Conservation (phyloP, 2,113 vertebrate genomes). For the Casuarius casuarius region DNA sequence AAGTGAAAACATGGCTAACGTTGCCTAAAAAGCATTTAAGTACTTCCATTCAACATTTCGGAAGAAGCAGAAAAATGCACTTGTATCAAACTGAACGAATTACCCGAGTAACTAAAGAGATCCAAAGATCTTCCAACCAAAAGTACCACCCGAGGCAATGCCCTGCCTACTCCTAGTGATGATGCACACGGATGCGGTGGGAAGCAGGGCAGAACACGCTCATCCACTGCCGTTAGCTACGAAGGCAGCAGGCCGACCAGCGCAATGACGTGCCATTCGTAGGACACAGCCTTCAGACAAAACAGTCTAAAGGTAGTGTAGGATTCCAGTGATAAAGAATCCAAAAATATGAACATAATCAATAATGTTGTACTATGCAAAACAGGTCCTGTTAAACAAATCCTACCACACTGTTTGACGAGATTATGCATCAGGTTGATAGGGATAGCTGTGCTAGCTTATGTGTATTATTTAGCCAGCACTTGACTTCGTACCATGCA, state of each 20-base stretch:
- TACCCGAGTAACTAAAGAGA: neutral
- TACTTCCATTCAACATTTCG: neutral
- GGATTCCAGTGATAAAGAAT: neutral
- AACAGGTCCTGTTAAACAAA: conserved; percentile 27
- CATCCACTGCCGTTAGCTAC: neutral
- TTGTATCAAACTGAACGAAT: neutral
- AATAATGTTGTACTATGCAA: neutral
- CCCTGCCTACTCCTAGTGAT: neutral
- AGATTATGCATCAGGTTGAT: neutral
- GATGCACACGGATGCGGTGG: accelerated
- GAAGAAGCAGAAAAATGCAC: neutral
- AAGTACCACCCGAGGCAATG: neutral
- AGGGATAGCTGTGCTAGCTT: neutral
- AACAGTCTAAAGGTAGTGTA: neutral
- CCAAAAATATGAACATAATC: neutral
- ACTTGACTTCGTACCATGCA: neutral
- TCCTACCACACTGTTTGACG: accelerated
- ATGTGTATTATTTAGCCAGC: accelerated
- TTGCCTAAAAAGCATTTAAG: neutral
- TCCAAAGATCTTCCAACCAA: neutral
- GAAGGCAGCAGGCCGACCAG: neutral
- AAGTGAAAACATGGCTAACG: neutral
- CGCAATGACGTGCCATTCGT: neutral
- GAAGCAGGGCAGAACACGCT: accelerated
- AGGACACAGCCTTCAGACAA: neutral